Percentiles rank a stretch among this genome's conserved stretches.
Conservation (phyloP, 2,797 vertebrate species). For the Halcyon badia region DNA sequence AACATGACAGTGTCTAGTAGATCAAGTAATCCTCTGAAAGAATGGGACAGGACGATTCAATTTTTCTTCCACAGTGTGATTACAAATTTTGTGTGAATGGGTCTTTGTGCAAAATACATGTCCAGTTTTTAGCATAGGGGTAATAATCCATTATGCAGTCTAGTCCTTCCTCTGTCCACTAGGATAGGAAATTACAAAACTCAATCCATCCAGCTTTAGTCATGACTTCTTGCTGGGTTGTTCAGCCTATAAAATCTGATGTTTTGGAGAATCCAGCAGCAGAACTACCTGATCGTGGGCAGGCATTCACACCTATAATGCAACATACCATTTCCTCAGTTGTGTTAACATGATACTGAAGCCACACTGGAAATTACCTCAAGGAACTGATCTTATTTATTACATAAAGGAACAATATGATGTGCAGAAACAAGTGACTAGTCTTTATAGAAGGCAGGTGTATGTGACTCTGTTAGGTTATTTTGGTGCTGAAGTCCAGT, state of each 20-base stretch:
- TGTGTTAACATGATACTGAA: not conserved
- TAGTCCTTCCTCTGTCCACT: not conserved
- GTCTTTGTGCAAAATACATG: not conserved
- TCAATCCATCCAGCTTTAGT: not conserved
- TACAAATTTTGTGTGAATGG: not conserved
- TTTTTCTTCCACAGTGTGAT: not conserved
- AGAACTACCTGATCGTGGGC: not conserved
- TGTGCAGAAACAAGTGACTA: not conserved
- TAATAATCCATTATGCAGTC: not conserved
- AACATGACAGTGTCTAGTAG: not conserved
- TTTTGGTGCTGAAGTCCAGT: not conserved
- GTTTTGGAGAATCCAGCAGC: not conserved
- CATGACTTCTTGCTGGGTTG: not conserved
- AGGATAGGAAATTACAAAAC: not conserved
- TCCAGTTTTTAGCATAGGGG: not conserved
- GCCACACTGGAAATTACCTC: not conserved
- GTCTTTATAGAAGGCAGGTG: not conserved
- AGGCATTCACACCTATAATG: not conserved
- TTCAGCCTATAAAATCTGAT: not conserved
- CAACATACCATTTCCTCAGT: not conserved
- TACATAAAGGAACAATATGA: not conserved
- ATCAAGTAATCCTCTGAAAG: not conserved
- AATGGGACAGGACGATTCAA: not conserved
- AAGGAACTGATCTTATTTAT: not conserved
- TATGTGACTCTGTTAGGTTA: not conserved